phyloP scores from a whole-genome alignment of 2,888 invertebrate species.

The Eupithecia vulgata region DNA sequence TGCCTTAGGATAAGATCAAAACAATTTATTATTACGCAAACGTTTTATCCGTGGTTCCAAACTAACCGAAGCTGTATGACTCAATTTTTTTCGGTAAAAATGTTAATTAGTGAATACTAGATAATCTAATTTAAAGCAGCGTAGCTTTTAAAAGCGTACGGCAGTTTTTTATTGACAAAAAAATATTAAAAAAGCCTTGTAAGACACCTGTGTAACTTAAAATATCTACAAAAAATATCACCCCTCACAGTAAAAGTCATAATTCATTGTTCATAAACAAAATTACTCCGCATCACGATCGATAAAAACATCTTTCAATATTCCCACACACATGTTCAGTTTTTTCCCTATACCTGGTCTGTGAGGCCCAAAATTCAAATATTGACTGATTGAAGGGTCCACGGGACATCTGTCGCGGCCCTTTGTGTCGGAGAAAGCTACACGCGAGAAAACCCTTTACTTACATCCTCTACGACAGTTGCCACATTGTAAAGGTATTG shows the following conservation, averaged over 20 bases:
- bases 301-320: slow-evolving; percentile 46
- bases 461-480: slow-evolving; percentile 53
- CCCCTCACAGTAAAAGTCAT: slow-evolving; percentile 13
- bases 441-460: slow-evolving; percentile 59
- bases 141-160: no score
- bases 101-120: no score
- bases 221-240: background rate
- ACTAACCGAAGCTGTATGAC: no score
- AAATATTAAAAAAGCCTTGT: background rate
- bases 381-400: slow-evolving; percentile 83
- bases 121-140: background rate
- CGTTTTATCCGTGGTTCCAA: no score
- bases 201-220: background rate
- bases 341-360: slow-evolving; percentile 49
- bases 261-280: slow-evolving; percentile 34
- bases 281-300: slow-evolving; percentile 37
- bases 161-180: background rate
- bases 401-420: slow-evolving; percentile 73
- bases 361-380: slow-evolving; percentile 70
- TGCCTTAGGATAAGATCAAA: background rate
- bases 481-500: slow-evolving; percentile 55
- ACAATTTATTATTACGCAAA: no score
- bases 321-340: slow-evolving; percentile 60
- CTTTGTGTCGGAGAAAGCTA: slow-evolving; percentile 66
- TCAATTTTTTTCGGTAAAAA: no score